phyloP scores from a whole-genome alignment of 2,113 vertebrate genomes.

The Mustela lutreola region DNA sequence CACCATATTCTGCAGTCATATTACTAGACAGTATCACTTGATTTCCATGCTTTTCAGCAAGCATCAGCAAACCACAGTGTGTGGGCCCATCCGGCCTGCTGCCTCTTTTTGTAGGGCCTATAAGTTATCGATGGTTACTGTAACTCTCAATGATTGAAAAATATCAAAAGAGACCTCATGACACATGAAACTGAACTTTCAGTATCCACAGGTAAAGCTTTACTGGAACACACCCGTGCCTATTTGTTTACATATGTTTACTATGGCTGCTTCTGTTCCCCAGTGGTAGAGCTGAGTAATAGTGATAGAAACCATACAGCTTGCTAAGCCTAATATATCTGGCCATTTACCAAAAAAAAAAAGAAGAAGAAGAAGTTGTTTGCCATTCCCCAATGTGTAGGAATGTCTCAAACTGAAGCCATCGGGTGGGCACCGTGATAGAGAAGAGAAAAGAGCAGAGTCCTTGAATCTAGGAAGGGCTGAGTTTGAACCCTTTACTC shows the following conservation, averaged over 20 bases:
- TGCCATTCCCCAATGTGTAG: neutral
- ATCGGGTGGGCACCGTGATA: rapidly evolving
- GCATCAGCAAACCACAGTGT: rapidly evolving
- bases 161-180: neutral
- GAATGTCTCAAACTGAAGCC: neutral
- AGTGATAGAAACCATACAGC: neutral
- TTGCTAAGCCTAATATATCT: neutral
- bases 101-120: too few species aligned
- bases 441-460: neutral
- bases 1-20: rapidly evolving
- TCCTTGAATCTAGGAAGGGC: neutral
- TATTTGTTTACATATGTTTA: rapidly evolving
- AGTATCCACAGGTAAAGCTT: neutral
- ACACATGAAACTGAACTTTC: neutral
- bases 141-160: neutral
- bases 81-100: rapidly evolving
- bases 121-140: neutral
- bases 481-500: neutral
- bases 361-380: too few species aligned
- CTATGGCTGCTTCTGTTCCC: neutral
- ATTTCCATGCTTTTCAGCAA: too few species aligned
- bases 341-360: neutral
- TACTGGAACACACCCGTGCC: neutral
- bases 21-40: rapidly evolving
- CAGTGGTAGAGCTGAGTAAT: neutral